Percentiles rank a stretch among this genome's conserved stretches.
phyloP scores from a whole-genome alignment of 2,797 vertebrate species.

The Betta splendens region DNA sequence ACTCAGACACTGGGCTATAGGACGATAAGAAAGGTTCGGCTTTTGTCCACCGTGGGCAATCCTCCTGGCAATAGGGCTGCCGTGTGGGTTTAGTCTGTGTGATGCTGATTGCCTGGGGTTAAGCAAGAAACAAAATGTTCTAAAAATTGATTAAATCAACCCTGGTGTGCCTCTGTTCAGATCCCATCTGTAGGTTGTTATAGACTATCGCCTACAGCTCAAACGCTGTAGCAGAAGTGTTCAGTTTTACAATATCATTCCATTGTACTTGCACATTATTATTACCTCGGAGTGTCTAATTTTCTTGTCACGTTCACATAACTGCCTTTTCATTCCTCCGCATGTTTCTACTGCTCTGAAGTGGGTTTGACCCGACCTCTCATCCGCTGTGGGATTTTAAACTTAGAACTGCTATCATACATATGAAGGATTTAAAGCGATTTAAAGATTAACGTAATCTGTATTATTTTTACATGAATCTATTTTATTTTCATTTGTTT shows the following conservation, averaged over 20 bases:
- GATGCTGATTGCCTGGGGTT: slow-evolving; percentile 67
- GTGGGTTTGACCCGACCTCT: slow-evolving; percentile 12
- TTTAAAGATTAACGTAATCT: slow-evolving; percentile 33
- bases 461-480: slow-evolving; percentile 7
- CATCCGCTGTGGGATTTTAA: slow-evolving; percentile 15
- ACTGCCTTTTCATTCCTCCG: slow-evolving; percentile 16
- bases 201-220: slow-evolving; percentile 63
- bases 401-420: slow-evolving; percentile 7
- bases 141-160: slow-evolving; percentile 79
- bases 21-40: slow-evolving; percentile 68
- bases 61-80: slow-evolving; percentile 73
- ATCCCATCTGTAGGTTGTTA: slow-evolving; percentile 69
- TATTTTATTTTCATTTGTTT: slow-evolving; percentile 6
- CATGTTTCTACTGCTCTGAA: slow-evolving; percentile 15
- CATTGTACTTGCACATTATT: slow-evolving; percentile 31
- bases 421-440: slow-evolving; percentile 22
- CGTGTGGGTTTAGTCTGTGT: slow-evolving; percentile 70
- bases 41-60: slow-evolving; percentile 76
- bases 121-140: slow-evolving; percentile 76
- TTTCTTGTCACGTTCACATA: slow-evolving; percentile 13
- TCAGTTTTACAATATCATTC: slow-evolving; percentile 52
- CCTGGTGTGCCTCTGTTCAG: slow-evolving; percentile 57
- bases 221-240: slow-evolving; percentile 49
- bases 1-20: slow-evolving; percentile 61
- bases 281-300: slow-evolving; percentile 23